Conservation (phyloP, 2,113 vertebrate genomes). For the Prionailurus viverrinus region DNA sequence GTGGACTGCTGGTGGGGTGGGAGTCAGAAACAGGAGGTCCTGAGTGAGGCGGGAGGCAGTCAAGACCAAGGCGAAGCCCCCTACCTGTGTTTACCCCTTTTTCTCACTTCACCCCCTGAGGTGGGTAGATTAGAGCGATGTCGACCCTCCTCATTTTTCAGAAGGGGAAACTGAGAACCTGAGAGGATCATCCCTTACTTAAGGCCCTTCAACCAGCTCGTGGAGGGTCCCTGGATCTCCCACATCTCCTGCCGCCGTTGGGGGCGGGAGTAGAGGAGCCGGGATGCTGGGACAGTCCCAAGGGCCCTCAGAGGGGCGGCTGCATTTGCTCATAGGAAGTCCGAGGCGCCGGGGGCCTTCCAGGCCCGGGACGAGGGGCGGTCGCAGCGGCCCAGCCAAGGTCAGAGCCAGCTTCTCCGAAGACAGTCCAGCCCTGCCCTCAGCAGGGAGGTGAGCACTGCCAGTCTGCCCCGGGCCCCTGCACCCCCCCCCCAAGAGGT, state of each 20-base stretch:
- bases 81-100: too few relatives aligned
- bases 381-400: constrained; percentile 82
- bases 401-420: constrained; percentile 83
- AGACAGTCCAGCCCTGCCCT: constrained; percentile 87
- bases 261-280: neutral
- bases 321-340: constrained; percentile 85
- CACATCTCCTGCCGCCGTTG: neutral
- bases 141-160: neutral
- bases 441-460: constrained; percentile 87
- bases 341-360: constrained; percentile 88
- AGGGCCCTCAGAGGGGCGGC: constrained; percentile 67
- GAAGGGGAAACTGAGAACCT: constrained; percentile 70
- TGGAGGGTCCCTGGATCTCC: neutral
- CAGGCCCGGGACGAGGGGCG: constrained; percentile 87
- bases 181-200: neutral
- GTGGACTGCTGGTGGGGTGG: neutral
- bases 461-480: neutral
- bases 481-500: neutral
- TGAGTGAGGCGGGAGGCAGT: neutral
- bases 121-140: neutral
- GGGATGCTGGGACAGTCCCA: neutral
- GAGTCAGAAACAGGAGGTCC: neutral
- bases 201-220: neutral
- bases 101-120: neutral
- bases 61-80: neutral